Evolutionary conservation across 1,140 invertebrate genomes (phyloP).

Genomic region (Zelostemma sp.): DNA sequence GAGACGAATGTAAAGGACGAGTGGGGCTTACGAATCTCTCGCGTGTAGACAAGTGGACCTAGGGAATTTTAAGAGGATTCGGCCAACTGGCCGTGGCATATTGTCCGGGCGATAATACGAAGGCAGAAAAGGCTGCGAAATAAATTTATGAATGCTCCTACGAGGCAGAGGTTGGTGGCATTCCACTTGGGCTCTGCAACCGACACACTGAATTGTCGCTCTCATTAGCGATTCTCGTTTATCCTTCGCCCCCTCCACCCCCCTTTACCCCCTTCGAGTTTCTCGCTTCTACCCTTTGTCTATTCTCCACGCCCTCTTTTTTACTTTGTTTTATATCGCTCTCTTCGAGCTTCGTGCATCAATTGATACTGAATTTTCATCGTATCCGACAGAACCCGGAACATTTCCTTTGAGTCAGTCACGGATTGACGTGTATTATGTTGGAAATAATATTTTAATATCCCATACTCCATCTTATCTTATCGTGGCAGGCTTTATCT

Average conservation of each 20-base stretch:
- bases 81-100: conserved; percentile 43
- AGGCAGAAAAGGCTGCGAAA: conserved; percentile 52
- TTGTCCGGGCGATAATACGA: conserved; percentile 53
- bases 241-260: conserved; percentile 36
- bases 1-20: conserved; percentile 1
- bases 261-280: conserved; percentile 1
- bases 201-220: conserved; percentile 59
- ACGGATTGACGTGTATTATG: too few relatives aligned
- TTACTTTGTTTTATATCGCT: too few relatives aligned
- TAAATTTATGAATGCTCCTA: conserved; percentile 58
- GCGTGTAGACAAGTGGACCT: conserved; percentile 38
- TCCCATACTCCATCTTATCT: too few relatives aligned
- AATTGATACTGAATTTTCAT: conserved; percentile 63
- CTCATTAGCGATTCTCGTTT: conserved; percentile 61
- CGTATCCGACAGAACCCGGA: too few relatives aligned
- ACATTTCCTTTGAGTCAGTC: too few relatives aligned
- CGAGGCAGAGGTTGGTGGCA: conserved; percentile 53
- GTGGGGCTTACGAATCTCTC: not conserved
- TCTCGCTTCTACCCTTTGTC: conserved; percentile 19
- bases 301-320: conserved; percentile 48
- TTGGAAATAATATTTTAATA: too few relatives aligned
- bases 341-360: conserved; percentile 50
- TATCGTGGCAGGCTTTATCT: too few relatives aligned
- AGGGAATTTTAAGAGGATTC: conserved; percentile 44
- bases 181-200: conserved; percentile 55